These are phyloP conservation scores for Tyto alba DNA, from an alignment of 2,113 vertebrate genomes.

Conservation along the genomic window DNA sequence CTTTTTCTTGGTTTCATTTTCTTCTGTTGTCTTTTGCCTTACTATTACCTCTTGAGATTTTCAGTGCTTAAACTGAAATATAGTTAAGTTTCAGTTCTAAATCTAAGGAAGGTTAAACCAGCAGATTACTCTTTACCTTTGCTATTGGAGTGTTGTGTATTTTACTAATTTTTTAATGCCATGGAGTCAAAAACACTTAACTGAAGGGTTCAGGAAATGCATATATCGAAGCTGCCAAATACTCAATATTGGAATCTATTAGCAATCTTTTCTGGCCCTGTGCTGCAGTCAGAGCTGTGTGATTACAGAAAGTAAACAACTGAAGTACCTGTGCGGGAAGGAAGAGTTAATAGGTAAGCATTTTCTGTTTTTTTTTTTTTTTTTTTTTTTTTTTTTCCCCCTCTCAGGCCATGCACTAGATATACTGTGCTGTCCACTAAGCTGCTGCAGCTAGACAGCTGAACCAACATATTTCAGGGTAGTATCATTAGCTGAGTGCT, in stretches of 20 bases:
- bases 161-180: not conserved
- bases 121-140: not conserved
- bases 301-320: not conserved
- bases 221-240: not conserved
- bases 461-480: slow-evolving; percentile 28
- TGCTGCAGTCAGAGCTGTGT: not conserved
- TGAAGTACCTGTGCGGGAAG: not conserved
- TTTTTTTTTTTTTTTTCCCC: not conserved
- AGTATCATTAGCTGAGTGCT: not conserved
- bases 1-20: not conserved
- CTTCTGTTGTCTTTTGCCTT: not conserved
- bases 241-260: not conserved
- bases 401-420: not conserved
- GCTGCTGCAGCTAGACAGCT: slow-evolving; percentile 16
- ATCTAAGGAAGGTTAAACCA: not conserved
- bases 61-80: not conserved
- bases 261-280: not conserved
- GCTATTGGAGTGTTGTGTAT: not conserved
- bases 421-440: not conserved
- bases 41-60: not conserved
- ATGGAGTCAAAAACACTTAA: not conserved
- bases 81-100: not conserved
- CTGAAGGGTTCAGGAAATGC: not conserved
- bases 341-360: not conserved
- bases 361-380: not conserved